A percentile compares a stretch with the other conserved stretches of the same genome.
phyloP scores from a whole-genome alignment of 2,113 vertebrate species.

The Notothenia rossii region DNA sequence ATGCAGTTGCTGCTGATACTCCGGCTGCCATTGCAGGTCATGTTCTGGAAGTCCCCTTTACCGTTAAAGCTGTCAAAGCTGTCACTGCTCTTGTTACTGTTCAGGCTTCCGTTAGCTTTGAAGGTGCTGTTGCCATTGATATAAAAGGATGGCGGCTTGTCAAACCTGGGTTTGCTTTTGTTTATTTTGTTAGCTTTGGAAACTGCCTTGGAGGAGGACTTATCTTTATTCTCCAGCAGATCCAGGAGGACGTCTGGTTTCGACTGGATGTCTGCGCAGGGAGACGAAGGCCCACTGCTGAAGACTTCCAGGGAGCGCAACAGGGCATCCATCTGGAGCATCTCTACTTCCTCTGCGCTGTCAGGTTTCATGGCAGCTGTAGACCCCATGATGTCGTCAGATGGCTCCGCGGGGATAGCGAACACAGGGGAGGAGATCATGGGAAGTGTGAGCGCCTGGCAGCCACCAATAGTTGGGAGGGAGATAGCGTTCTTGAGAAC shows the following conservation, averaged over 20 bases:
- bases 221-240: slow-evolving; percentile 84
- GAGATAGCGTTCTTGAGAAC: slow-evolving; percentile 99
- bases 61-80: slow-evolving; percentile 69
- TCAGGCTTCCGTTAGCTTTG: slow-evolving; percentile 70
- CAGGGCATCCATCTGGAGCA: slow-evolving; percentile 80
- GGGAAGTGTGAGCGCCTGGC: slow-evolving; percentile 94
- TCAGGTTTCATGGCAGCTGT: slow-evolving; percentile 51
- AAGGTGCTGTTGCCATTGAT: slow-evolving; percentile 80
- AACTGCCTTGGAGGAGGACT: slow-evolving; percentile 82
- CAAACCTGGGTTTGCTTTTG: slow-evolving; percentile 82
- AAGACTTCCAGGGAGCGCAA: slow-evolving; percentile 80
- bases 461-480: slow-evolving; percentile 94
- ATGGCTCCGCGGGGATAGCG: slow-evolving; percentile 86
- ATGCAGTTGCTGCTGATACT: slow-evolving; percentile 64
- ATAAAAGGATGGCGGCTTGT: slow-evolving; percentile 80
- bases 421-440: slow-evolving; percentile 89
- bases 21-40: slow-evolving; percentile 52
- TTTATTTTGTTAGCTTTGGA: slow-evolving; percentile 82
- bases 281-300: slow-evolving; percentile 63
- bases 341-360: slow-evolving; percentile 72
- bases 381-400: slow-evolving; percentile 83
- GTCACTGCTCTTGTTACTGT: slow-evolving; percentile 75
- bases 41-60: slow-evolving; percentile 64
- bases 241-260: slow-evolving; percentile 77
- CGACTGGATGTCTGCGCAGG: slow-evolving; percentile 48